Conservation (phyloP, 2,797 vertebrate genomes). For the Arvicola amphibius region DNA sequence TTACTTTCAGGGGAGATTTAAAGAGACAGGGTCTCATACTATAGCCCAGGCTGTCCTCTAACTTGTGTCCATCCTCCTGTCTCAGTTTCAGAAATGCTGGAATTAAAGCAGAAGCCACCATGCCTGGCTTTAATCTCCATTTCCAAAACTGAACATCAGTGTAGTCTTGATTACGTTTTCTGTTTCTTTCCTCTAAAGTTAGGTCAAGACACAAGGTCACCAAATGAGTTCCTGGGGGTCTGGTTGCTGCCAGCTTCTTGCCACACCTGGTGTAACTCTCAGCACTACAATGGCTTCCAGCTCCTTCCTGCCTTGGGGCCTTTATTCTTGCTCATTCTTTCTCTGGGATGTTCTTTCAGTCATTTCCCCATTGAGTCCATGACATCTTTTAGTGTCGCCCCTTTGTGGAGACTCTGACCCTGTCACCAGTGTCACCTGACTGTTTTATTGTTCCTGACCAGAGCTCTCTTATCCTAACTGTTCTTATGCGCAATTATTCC, state of each 20-base stretch:
- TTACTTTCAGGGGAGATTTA: not conserved
- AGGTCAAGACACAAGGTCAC: not conserved
- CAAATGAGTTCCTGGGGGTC: not conserved
- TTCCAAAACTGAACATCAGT: not conserved
- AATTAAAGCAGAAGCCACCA: not conserved
- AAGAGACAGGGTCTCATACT: not conserved
- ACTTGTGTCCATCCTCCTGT: not conserved
- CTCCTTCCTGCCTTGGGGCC: no score
- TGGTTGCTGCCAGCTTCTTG: not conserved
- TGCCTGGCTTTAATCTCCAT: not conserved
- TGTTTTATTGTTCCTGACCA: not conserved
- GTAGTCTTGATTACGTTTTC: not conserved
- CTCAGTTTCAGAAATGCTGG: not conserved
- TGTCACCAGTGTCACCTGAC: not conserved
- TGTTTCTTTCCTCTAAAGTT: not conserved
- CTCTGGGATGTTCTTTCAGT: not conserved
- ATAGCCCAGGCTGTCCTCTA: not conserved
- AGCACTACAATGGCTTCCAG: accelerated
- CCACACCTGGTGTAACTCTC: not conserved
- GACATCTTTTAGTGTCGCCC: not conserved
- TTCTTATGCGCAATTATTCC: not conserved
- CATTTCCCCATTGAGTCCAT: no score
- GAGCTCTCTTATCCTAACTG: not conserved
- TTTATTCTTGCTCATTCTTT: not conserved
- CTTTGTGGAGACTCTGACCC: not conserved